Conservation (phyloP, 2,888 invertebrate genomes). For the Nomada goodeniana region DNA sequence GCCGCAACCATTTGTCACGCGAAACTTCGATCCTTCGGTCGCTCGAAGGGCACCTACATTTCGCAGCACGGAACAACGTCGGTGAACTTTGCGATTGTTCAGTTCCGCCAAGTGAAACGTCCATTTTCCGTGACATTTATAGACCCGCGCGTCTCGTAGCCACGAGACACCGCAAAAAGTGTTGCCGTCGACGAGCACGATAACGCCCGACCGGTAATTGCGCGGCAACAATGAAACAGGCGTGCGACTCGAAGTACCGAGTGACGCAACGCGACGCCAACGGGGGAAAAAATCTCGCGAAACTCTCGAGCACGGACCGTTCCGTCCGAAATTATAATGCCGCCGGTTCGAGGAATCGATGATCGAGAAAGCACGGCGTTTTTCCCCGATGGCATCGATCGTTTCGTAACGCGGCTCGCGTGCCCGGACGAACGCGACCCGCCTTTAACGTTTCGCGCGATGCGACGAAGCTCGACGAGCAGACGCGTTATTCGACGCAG, state of each 20-base stretch:
- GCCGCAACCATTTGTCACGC: too few relatives aligned
- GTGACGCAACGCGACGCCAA: neutral
- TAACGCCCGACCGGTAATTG: neutral
- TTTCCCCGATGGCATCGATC: constrained; percentile 15
- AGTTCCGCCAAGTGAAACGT: neutral
- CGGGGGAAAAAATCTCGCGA: neutral
- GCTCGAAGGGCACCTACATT: too few relatives aligned
- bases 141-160: neutral
- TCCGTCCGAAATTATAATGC: constrained; percentile 40
- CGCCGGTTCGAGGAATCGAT: constrained; percentile 9
- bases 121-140: neutral
- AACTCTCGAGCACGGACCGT: neutral
- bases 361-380: constrained; percentile 32
- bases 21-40: too few relatives aligned
- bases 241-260: neutral
- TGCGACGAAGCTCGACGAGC: neutral
- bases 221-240: neutral
- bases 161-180: neutral
- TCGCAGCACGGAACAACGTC: too few relatives aligned
- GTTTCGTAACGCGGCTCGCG: constrained; percentile 29
- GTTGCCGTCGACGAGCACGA: neutral
- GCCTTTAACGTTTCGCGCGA: too few relatives aligned
- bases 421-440: neutral
- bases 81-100: neutral
- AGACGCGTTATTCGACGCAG: neutral